These are phyloP conservation scores for Leptinotarsa texana DNA, from an alignment of 1,140 invertebrate genomes.

Conservation along the genomic window DNA sequence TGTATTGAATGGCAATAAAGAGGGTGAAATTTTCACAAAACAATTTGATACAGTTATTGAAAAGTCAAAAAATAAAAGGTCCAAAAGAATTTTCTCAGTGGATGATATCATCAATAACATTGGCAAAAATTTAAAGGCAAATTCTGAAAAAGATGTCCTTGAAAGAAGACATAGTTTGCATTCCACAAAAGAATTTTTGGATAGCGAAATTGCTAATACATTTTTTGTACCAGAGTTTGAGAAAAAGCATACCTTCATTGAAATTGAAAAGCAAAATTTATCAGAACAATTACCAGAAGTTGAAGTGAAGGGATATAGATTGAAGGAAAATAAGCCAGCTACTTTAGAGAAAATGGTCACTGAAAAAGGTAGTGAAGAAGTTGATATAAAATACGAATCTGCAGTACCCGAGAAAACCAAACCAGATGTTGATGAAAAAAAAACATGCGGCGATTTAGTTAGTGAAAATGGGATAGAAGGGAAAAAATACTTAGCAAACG, in stretches of 20 bases:
- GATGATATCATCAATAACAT: conserved; percentile 48
- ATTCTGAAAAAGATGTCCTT: conserved; percentile 7
- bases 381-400: not conserved
- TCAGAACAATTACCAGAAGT: conserved; percentile 4
- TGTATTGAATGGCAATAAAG: not conserved
- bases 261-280: not conserved
- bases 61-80: conserved; percentile 5
- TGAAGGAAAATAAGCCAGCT: not conserved
- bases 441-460: not conserved
- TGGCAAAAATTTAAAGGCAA: conserved; percentile 33
- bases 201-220: conserved; percentile 25
- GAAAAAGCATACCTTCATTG: too few relatives aligned
- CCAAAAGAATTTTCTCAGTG: conserved; percentile 46
- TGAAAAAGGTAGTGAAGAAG: not conserved
- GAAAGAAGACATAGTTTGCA: not conserved
- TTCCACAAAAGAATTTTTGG: conserved; percentile 23
- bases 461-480: not conserved
- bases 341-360: not conserved
- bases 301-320: not conserved
- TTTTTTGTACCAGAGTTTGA: not conserved
- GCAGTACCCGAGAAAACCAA: not conserved
- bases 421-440: conserved; percentile 7
- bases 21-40: conserved; percentile 13
- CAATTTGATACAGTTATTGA: not conserved
- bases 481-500: too few relatives aligned